A percentile compares a stretch with the other conserved stretches of the same genome.
Evolutionary conservation across 2,888 invertebrate species (phyloP).

Genomic region (Tridacna gigas): DNA sequence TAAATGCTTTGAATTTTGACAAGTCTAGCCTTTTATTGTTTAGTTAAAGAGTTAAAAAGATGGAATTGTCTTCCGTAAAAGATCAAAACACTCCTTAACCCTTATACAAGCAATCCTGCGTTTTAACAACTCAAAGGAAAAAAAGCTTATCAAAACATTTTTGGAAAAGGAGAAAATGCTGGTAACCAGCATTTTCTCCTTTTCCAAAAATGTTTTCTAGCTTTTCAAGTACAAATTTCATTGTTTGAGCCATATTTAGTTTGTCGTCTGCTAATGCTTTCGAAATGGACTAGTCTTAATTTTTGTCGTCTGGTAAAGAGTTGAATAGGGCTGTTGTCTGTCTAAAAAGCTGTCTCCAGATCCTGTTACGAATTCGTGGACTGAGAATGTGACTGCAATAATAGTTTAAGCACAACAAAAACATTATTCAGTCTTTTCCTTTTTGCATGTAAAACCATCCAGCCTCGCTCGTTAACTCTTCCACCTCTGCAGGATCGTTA

Average conservation of each 20-base stretch:
- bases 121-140: too few relatives aligned
- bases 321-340: background rate
- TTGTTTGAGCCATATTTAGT: background rate
- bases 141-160: background rate
- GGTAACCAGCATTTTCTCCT: background rate
- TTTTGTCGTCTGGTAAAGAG: background rate
- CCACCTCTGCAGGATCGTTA: background rate
- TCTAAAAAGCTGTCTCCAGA: background rate
- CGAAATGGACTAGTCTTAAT: background rate
- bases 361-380: background rate
- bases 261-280: background rate
- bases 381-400: background rate
- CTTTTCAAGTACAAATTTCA: background rate
- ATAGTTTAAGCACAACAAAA: background rate
- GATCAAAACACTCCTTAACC: too few relatives aligned
- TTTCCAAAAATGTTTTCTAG: background rate
- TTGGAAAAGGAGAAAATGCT: background rate
- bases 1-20: too few relatives aligned
- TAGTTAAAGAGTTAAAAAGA: too few relatives aligned
- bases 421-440: background rate
- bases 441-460: conserved; percentile 46
- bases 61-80: too few relatives aligned
- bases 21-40: too few relatives aligned
- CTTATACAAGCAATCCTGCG: too few relatives aligned
- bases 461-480: conserved; percentile 32